Base-by-base conservation (phyloP, 2,888 invertebrate species). In the Ennomos erosarius region DNA sequence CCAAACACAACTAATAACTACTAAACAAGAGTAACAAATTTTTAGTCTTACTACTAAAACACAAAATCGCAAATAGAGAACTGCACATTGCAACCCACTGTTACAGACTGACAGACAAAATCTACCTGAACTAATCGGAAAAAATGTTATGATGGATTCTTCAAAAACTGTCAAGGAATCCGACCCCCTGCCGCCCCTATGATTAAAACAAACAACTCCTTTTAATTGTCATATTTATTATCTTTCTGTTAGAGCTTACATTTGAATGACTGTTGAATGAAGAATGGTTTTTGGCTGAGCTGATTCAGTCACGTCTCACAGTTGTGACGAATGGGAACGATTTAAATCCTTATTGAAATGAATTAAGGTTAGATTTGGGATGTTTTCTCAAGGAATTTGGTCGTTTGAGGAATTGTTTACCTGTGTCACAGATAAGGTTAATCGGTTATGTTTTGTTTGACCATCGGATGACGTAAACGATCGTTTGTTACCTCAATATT, bases 371-470 rank as follows among this genome's bases (percentile, higher is more conserved):
- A 59, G 1, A 57, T 65, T 65, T 56, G 39, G 43, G 26, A 13
- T 57, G 51, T 45, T 45, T 9, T 54, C 9, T 9, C 43, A 10
- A 40, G 70, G 76, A 82, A 85, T 87, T 81, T 78, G 83, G 82
- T 82, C 75, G 79, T 85, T 82, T 76, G 57, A 68, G 78, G 82
- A 82, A 84, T 79, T 83, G 81, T 82, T 85, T 89, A 88, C 87
- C 87, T 85, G 83, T 73, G 82, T 73, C 59, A 68, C 47, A 81
- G 87, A 90, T 90, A 88, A 86, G 71, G 69, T 79, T 89, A 88
- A 90, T 90, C 90, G 82, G 83, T 88, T 82, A 86, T 81, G 79
- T 82, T 86, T 85, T 89, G 84, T 89, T 90, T 88, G 82, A 74
- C 72, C 66, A 70, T 62, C 60, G 69, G 64, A 74, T 82, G 81